Evolutionary conservation across 2,113 vertebrate genomes (phyloP), one percentile per base, ranked within the genome.

Genomic region (Chloroceryle aenea): DNA sequence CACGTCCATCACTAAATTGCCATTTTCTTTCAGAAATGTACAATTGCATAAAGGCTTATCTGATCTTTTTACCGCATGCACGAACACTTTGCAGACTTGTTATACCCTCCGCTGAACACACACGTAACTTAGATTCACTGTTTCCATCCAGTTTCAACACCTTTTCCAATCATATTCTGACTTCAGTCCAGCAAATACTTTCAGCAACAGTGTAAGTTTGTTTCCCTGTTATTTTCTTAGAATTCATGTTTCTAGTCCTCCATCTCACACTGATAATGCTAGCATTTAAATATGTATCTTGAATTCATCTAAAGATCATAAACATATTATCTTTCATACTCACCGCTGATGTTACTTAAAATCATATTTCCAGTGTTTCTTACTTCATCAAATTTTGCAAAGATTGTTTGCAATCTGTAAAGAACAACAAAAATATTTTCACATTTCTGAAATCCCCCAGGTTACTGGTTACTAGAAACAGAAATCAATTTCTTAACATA

Each of bases 361-460:
- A 99, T 98, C 99, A 99, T 99, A 97, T 98, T 98, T 79, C 99
- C 99, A 47, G 99, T 99, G 97, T 98, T 99, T 97, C 98, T 98
- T 71, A 99, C 98, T 98, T 99, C 99, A 99, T 99, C 99, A 98
- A 99, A 99, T 98, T 99, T 99, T 88, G 98, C 71, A 90, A 99
- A 98, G 96, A 99, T 98, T 52, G 98, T 98, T 98, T 99, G 99
- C 97, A 99, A 99, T 97, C 99, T 99, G 96, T 48, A 90, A 98
- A 96, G 53, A 95, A 96, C n/a, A 96, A 84, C 10, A 95, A 85
- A 45, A 68, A 26, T 14, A 36, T 48, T 64, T 83, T 87, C 53
- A 52, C 5, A 52, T n/a, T 19, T 61, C 34, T 81, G 64, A 94
- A 95, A 71, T 63, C 20, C 25, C 26, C 45, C 15, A 0, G 2